Base-by-base conservation (phyloP, 2,888 invertebrate genomes). In the Protodeltote pygarga region DNA sequence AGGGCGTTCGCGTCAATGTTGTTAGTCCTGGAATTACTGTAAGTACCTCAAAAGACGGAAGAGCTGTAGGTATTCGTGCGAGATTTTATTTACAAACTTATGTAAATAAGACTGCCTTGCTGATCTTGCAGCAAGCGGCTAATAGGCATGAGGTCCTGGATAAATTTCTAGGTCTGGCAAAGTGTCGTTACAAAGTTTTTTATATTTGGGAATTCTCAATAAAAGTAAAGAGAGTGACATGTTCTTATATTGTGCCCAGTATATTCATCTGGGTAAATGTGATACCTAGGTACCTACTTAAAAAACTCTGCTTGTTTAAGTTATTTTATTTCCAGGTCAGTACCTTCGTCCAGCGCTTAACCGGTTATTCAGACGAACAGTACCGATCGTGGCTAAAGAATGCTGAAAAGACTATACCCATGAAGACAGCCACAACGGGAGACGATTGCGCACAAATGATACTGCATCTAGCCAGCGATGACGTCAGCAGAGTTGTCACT, bases 381-480 rank as follows among this genome's bases (percentile, higher is more conserved):
- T 77, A 77, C 52, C 9, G 42, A 8, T 9, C 16, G 5, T 77
- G 68, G 71, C 31, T 77, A 21, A 3, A 6, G 3, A 29, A 3
- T 0, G 10, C 29, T 3, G 46, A 48, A 10, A 4, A 20, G 1
- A 5, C 3, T 5, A 39, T 75, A 5, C 77, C 77, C 0, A 61
- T 78, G 75, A 60, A 71, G 0, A 33, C 41, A 16, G 63, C 27
- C 14, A 77, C 77, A 32, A 9, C 24, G 5, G 60, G 62, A 0
- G 92, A 93, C 2, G 97, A 98, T 89, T 95, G 97, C 1, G 97
- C 98, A 0, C 93, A 93, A 41, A 93, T 95, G 2, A 97, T 98
- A 49, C 94, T 94, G 3, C 98, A 97, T 81, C 89, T 98, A 35
- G 97, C 98, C 5, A 95, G 96, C 40, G 94, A 95, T 34, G 94